Evolutionary conservation across 1,140 invertebrate species (phyloP).

Genomic region (Linepithema humile): DNA sequence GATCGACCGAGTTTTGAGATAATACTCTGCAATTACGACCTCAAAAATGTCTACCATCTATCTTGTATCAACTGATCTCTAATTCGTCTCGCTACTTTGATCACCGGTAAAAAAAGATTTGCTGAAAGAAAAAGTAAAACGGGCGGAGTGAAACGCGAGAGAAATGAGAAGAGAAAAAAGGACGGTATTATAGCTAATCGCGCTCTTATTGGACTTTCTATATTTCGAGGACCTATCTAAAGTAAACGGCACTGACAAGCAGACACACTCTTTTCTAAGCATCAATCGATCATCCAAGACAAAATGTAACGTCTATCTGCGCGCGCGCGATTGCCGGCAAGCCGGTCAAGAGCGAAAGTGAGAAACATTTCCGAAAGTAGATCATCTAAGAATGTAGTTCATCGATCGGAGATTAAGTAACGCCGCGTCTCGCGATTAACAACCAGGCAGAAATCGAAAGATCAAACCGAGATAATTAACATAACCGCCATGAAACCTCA

Average conservation of each 20-base stretch:
- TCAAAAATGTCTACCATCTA: conserved; percentile 24
- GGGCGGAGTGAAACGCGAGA: neutral
- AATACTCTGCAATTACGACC: conserved; percentile 8
- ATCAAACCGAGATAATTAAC: conserved; percentile 2
- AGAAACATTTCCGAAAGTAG: conserved; percentile 32
- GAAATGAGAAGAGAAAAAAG: neutral
- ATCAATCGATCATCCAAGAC: conserved; percentile 6
- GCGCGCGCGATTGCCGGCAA: neutral
- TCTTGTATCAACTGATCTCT: conserved; percentile 2
- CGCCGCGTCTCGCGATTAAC: neutral
- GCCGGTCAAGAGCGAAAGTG: conserved; percentile 27
- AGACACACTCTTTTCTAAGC: neutral
- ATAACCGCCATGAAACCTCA: neutral
- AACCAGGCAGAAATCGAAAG: neutral
- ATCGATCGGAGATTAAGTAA: conserved; percentile 8
- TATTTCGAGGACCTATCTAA: neutral
- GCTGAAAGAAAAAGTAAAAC: neutral
- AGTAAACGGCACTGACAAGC: neutral
- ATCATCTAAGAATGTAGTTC: conserved; percentile 14
- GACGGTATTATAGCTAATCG: neutral
- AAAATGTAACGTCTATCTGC: neutral
- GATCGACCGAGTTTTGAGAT: conserved; percentile 21
- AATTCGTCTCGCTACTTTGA: conserved; percentile 1
- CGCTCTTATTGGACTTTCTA: neutral
- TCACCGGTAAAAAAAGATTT: neutral